Evolutionary conservation across 2,797 vertebrate species (phyloP).

Genomic region (Phataginus tricuspis): DNA sequence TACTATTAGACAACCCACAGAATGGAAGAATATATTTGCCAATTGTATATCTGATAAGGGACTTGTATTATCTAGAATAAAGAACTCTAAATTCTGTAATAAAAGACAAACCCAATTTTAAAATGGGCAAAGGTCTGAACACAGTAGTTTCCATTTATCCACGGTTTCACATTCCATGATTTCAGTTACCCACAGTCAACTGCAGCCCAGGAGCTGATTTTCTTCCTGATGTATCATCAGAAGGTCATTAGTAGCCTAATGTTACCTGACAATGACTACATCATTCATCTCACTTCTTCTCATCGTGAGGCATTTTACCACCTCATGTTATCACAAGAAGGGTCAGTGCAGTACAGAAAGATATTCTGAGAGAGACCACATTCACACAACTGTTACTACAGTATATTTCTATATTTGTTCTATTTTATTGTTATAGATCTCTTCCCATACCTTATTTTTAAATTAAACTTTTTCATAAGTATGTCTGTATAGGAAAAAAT

Average conservation of each 20-base stretch:
- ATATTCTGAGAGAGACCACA: neutral
- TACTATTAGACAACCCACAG: constrained; percentile 2
- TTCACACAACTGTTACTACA: neutral
- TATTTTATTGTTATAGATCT: neutral
- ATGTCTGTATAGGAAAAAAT: neutral
- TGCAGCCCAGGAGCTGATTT: neutral
- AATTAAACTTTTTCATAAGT: neutral
- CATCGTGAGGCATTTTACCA: neutral
- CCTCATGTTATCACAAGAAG: neutral
- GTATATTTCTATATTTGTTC: neutral
- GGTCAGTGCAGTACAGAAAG: too few species aligned
- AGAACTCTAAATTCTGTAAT: constrained; percentile 42
- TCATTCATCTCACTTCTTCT: neutral
- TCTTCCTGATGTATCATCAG: neutral
- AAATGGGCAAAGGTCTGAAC: constrained; percentile 5
- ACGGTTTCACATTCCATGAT: neutral
- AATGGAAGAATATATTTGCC: constrained; percentile 46
- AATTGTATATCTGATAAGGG: neutral
- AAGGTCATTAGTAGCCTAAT: neutral
- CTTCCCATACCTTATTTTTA: neutral
- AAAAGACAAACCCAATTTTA: constrained; percentile 32
- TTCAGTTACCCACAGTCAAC: neutral
- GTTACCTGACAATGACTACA: neutral
- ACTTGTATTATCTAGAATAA: neutral
- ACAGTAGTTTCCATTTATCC: neutral